These are phyloP conservation scores for Tinamus guttatus DNA, from an alignment of 2,113 vertebrate genomes.

Conservation along the genomic window DNA sequence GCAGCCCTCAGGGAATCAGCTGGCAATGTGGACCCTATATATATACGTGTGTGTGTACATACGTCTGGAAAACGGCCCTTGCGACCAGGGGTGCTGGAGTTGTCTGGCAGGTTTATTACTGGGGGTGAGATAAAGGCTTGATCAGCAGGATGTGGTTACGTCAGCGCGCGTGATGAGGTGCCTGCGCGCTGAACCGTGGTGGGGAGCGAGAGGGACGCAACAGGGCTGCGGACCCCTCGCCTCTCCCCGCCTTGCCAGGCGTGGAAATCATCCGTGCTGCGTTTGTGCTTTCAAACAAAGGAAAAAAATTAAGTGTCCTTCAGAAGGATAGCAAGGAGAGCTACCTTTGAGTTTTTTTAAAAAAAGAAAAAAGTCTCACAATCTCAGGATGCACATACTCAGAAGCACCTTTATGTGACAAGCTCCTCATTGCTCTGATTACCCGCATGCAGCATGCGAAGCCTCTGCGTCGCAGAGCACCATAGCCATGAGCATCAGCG, in stretches of 20 bases:
- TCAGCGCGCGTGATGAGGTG: neutral
- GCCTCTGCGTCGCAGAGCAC: neutral
- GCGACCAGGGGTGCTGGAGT: fast-evolving
- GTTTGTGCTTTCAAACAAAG: neutral
- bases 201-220: neutral
- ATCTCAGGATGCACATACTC: neutral
- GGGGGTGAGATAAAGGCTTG: neutral
- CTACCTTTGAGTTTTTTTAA: neutral
- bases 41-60: neutral
- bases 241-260: neutral
- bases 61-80: neutral
- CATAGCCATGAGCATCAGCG: fast-evolving
- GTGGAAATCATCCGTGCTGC: neutral
- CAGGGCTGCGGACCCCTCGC: neutral
- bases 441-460: neutral
- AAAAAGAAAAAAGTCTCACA: neutral
- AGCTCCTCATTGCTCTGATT: neutral
- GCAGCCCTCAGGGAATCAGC: neutral
- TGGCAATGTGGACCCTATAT: neutral
- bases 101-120: neutral
- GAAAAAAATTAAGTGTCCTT: neutral
- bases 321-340: neutral
- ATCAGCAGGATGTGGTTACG: neutral
- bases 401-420: neutral
- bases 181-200: neutral